Percentiles rank a stretch among this genome's conserved stretches.
These are phyloP conservation scores for Caprella mutica DNA, from an alignment of 2,888 invertebrate species.

Conservation along the genomic window DNA sequence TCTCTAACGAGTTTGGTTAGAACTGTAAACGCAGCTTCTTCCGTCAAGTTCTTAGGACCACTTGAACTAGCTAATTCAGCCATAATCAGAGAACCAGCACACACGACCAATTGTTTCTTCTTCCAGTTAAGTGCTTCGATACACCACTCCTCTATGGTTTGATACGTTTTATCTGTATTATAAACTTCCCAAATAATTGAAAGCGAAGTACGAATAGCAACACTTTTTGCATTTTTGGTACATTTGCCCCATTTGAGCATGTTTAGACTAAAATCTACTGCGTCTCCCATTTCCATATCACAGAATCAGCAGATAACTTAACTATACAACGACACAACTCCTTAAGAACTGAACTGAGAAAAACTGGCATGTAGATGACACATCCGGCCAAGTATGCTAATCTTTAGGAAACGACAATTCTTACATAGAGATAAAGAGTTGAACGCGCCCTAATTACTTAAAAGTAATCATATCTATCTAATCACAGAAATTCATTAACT, in stretches of 20 bases:
- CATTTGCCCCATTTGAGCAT: constrained; percentile 5
- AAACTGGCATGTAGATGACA: too few relatives aligned
- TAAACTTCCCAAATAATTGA: constrained; percentile 7
- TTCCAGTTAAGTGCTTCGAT: constrained; percentile 18
- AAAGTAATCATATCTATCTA: too few relatives aligned
- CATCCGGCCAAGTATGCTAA: too few relatives aligned
- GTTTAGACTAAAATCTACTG: background rate
- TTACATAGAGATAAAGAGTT: too few relatives aligned
- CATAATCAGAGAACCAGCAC: background rate
- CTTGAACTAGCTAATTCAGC: background rate
- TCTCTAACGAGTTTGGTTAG: background rate
- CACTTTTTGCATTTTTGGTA: background rate
- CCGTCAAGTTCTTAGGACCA: constrained; percentile 1
- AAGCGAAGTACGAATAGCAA: background rate
- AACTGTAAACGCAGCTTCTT: constrained; percentile 2
- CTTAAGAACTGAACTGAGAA: too few relatives aligned
- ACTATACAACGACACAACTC: too few relatives aligned
- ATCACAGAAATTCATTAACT: too few relatives aligned
- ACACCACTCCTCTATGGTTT: constrained; percentile 19
- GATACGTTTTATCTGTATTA: background rate
- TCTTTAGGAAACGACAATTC: too few relatives aligned
- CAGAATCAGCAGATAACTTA: too few relatives aligned
- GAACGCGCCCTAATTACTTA: too few relatives aligned
- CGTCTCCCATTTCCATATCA: too few relatives aligned
- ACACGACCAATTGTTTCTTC: constrained; percentile 15